Conservation (phyloP, 2,888 invertebrate species). For the Heliconius hortense region DNA sequence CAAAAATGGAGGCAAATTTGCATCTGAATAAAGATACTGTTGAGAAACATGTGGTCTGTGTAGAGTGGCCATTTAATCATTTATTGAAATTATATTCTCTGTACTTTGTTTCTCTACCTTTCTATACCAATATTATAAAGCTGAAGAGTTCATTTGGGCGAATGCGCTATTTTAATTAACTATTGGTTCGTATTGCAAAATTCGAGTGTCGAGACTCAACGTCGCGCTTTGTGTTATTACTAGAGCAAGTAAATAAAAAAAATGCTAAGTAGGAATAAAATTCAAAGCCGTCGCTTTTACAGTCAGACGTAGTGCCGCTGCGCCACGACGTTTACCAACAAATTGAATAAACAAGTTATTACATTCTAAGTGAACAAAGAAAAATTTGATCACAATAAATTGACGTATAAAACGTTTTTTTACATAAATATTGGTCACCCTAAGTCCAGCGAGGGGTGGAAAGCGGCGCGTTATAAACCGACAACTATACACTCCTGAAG, state of each 20-base stretch:
- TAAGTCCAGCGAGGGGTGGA: slow-evolving; percentile 29
- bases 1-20: slow-evolving; percentile 60
- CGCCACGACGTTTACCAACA: no score
- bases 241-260: no score
- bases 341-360: no score
- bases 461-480: slow-evolving; percentile 33
- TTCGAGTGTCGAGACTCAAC: no score
- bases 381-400: no score
- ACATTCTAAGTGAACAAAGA: no score
- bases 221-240: no score
- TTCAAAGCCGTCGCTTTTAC: no score
- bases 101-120: not conserved
- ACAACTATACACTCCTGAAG: slow-evolving; percentile 32
- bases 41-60: slow-evolving; percentile 36
- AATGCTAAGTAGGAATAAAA: no score
- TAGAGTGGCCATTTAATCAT: slow-evolving; percentile 16
- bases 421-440: slow-evolving; percentile 17
- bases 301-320: no score
- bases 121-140: not conserved
- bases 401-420: not conserved
- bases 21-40: slow-evolving; percentile 59
- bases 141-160: not conserved
- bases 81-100: not conserved
- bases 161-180: not conserved
- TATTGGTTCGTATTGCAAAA: no score